Evolutionary conservation across 2,113 vertebrate species (phyloP).

Genomic region (Rhea pennata): DNA sequence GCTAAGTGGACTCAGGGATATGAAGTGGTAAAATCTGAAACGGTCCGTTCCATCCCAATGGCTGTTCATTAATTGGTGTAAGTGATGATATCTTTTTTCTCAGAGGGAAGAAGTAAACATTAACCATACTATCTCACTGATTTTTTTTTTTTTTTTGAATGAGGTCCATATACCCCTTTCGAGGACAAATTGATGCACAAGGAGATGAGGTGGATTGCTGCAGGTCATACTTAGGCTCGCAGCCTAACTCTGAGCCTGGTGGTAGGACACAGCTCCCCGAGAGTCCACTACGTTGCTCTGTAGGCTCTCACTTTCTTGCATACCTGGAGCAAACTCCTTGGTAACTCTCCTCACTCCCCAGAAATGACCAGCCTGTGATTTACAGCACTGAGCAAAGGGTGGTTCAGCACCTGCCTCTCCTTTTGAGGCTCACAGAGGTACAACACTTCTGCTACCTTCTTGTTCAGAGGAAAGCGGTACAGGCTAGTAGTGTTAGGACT

Average conservation of each 20-base stretch:
- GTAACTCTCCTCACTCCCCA: fast-evolving
- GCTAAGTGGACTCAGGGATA: background rate
- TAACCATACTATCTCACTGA: background rate
- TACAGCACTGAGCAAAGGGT: background rate
- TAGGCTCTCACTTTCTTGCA: background rate
- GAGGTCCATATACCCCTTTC: background rate
- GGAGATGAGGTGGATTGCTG: background rate
- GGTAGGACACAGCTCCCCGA: background rate
- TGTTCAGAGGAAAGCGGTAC: background rate
- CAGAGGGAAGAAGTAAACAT: background rate
- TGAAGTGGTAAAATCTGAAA: background rate
- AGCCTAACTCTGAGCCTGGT: background rate
- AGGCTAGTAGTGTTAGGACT: background rate
- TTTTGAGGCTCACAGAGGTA: fast-evolving
- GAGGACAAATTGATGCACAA: background rate
- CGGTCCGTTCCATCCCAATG: background rate
- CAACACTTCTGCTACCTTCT: background rate
- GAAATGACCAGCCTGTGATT: background rate
- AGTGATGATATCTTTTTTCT: background rate
- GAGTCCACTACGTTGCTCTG: background rate
- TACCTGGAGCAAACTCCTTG: fast-evolving
- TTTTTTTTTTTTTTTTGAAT: background rate
- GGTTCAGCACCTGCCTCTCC: background rate
- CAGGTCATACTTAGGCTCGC: background rate
- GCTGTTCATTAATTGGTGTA: background rate